Evolutionary conservation across 2,797 vertebrate genomes (phyloP), one percentile per base, ranked within the genome.

Genomic region (Brachymystax lenok): DNA sequence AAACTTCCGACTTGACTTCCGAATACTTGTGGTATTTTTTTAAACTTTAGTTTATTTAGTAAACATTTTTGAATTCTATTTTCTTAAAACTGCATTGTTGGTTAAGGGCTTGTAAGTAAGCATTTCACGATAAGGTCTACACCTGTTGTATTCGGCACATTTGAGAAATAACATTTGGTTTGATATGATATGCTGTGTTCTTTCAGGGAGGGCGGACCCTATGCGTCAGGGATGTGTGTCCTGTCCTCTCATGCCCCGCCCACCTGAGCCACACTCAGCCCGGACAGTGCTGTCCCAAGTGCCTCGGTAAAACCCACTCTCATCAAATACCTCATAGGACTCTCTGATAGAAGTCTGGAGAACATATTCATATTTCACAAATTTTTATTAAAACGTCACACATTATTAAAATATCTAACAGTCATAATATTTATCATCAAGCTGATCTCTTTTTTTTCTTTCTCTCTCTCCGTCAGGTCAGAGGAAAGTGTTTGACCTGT

Each of bases 401-500:
- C 40, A 46, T 46, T 10, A 46, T 46, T 46, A 12, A 46, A 46
- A 46, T 10, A 46, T 13, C 40, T 40, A n/a, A 40, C 21, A 46
- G 46, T n/a, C 10, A 4, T 24, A 3, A 19, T 69, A 33, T 12
- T 12, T 16, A 40, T 46, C 5, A 50, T 46, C 28, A 52, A 19
- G n/a, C 10, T 59, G 4, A 21, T 16, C 66, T 40, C 14, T 30
- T 40, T 33, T 27, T 12, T 28, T 14, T 71, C 4, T 67, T 12
- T 56, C 17, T 64, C 5, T 30, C 27, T 13, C 71, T 74, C 35
- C 77, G 88, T 73, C 77, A 99, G 98, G 97, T 82, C 98, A 99
- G 93, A 96, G 98, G 92, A 98, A 97, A 89, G 98, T 99, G 82
- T 99, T 99, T 80, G 97, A 99, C 86, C 93, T 99, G 79, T 96